Conservation (phyloP, 2,888 invertebrate genomes). For the Dryococelus australis region DNA sequence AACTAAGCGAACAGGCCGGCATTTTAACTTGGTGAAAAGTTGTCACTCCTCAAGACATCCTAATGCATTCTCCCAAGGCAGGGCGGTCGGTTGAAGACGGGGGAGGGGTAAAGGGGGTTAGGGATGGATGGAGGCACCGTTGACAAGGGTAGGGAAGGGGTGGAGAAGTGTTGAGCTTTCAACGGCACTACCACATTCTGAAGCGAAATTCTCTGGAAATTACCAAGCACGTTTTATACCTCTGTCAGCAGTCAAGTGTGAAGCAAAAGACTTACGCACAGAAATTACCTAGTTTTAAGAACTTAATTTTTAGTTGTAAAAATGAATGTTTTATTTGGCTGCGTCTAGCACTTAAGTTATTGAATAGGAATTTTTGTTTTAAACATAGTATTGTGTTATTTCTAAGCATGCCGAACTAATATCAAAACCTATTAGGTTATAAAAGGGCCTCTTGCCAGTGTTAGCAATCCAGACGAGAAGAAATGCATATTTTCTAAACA, state of each 20-base stretch:
- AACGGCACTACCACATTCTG: not conserved
- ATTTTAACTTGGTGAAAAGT: not conserved
- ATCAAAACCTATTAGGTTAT: no score
- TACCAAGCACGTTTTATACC: not conserved
- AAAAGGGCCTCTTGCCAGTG: no score
- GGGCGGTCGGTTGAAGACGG: not conserved
- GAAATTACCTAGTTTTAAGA: not conserved
- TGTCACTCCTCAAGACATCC: conserved; percentile 2
- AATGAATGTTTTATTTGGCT: no score
- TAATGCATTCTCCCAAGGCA: conserved; percentile 1
- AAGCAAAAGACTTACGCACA: not conserved
- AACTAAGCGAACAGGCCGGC: not conserved
- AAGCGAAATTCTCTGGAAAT: not conserved
- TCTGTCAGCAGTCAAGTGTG: not conserved
- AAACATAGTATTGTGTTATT: no score
- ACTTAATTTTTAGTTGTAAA: no score
- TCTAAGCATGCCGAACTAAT: no score
- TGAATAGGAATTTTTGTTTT: no score
- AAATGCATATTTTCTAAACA: no score
- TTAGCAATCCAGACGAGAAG: no score
- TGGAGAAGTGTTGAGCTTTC: not conserved
- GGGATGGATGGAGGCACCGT: not conserved
- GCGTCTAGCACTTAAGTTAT: no score
- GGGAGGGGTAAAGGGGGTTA: not conserved
- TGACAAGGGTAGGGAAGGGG: not conserved